phyloP scores from a whole-genome alignment of 2,888 invertebrate species.

The Chalcis sispes region DNA sequence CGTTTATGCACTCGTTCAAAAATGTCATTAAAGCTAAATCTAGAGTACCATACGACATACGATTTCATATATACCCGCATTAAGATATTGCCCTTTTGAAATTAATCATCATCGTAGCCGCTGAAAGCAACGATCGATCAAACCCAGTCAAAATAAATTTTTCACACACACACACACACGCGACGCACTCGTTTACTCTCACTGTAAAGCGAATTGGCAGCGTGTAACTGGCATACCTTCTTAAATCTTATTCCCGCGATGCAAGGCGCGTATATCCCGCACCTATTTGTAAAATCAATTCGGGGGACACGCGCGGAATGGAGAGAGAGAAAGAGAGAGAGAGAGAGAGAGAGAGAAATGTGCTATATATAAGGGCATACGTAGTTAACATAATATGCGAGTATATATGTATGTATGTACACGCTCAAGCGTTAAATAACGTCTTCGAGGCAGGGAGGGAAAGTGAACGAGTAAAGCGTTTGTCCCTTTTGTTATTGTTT shows the following conservation, averaged over 20 bases:
- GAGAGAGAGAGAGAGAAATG: not conserved
- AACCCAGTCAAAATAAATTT: constrained; percentile 44
- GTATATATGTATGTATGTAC: not conserved
- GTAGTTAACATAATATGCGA: constrained; percentile 16
- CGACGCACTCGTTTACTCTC: too few species aligned
- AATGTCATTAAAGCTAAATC: too few species aligned
- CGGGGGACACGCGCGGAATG: not conserved
- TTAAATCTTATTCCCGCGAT: constrained; percentile 21
- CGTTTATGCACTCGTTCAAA: too few species aligned
- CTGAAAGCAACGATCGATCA: constrained; percentile 19
- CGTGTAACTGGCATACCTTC: not conserved
- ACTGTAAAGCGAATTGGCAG: not conserved
- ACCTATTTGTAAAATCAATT: constrained; percentile 33
- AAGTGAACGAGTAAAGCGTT: not conserved
- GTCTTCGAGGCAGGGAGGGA: constrained; percentile 17
- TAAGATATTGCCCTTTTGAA: not conserved
- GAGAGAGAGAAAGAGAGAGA: not conserved
- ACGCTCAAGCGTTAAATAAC: constrained; percentile 31
- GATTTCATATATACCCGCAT: not conserved
- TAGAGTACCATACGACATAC: too few species aligned
- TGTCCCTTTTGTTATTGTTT: constrained; percentile 43
- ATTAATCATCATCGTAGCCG: constrained; percentile 10
- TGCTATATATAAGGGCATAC: constrained; percentile 23
- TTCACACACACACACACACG: constrained; percentile 7
- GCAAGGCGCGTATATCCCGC: not conserved